phyloP scores from a whole-genome alignment of 2,113 vertebrate genomes.

The Monarcha castaneiventris region DNA sequence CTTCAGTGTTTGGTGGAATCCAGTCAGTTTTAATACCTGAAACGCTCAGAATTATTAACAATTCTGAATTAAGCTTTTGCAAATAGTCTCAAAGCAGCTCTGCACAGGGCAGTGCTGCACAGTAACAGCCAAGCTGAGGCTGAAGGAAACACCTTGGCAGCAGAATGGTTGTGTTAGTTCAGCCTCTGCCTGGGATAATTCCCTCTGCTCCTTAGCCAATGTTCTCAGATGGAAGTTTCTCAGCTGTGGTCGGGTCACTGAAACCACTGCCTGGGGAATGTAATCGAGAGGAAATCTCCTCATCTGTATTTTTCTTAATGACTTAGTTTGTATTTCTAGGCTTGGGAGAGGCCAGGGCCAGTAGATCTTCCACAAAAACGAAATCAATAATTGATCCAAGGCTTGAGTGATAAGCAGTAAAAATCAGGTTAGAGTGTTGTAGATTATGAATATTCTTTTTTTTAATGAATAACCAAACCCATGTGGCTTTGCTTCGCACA shows the following conservation, averaged over 20 bases:
- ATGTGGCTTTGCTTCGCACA: background rate
- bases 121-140: rapidly evolving
- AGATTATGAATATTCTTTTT: background rate
- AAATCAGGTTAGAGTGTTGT: background rate
- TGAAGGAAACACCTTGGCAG: background rate
- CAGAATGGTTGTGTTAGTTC: background rate
- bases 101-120: background rate
- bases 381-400: background rate
- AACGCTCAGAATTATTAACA: background rate
- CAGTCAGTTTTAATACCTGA: background rate
- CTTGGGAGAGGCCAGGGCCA: background rate
- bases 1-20: background rate
- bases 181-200: background rate
- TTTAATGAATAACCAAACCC: background rate
- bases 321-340: background rate
- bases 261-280: background rate
- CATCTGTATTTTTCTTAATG: background rate
- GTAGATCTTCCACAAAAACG: background rate
- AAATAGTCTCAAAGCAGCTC: background rate
- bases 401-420: background rate
- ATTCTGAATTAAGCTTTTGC: background rate
- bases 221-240: background rate
- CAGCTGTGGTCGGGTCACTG: background rate
- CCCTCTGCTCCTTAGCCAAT: background rate
- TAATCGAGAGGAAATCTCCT: background rate